Evolutionary conservation across 1,140 invertebrate genomes (phyloP).

Genomic region (Oncopeltus fasciatus): DNA sequence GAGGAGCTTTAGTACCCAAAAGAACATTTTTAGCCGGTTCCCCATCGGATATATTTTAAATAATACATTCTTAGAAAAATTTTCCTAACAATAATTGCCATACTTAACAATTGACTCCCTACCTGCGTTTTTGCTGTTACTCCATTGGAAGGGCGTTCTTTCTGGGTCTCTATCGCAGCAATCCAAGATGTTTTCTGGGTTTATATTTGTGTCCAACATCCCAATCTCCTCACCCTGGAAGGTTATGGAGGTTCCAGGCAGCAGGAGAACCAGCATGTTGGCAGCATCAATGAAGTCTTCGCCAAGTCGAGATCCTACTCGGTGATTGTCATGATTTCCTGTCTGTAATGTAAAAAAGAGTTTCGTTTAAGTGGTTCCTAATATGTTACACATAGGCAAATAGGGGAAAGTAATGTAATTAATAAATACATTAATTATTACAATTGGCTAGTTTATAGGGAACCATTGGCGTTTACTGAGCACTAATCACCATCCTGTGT

Average conservation of each 20-base stretch:
- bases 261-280: slow-evolving; percentile 46
- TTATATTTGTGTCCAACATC: slow-evolving; percentile 37
- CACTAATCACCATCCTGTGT: too few species aligned
- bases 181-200: slow-evolving; percentile 25
- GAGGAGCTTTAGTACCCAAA: too few species aligned
- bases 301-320: slow-evolving; percentile 43
- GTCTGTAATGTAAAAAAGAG: neutral
- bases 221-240: slow-evolving; percentile 70
- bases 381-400: neutral
- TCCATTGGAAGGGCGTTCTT: slow-evolving; percentile 61
- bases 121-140: slow-evolving; percentile 41
- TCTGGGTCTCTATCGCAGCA: slow-evolving; percentile 44
- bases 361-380: too few species aligned
- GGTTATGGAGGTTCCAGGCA: slow-evolving; percentile 56
- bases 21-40: too few species aligned
- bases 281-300: slow-evolving; percentile 42
- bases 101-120: too few species aligned
- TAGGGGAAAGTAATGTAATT: neutral
- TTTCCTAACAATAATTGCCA: too few species aligned
- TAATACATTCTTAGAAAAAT: too few species aligned
- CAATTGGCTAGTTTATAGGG: neutral
- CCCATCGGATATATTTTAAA: too few species aligned
- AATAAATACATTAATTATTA: neutral
- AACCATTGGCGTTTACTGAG: too few species aligned
- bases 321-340: slow-evolving; percentile 46